Conservation (phyloP, 2,888 invertebrate species). For the Aelia acuminata region DNA sequence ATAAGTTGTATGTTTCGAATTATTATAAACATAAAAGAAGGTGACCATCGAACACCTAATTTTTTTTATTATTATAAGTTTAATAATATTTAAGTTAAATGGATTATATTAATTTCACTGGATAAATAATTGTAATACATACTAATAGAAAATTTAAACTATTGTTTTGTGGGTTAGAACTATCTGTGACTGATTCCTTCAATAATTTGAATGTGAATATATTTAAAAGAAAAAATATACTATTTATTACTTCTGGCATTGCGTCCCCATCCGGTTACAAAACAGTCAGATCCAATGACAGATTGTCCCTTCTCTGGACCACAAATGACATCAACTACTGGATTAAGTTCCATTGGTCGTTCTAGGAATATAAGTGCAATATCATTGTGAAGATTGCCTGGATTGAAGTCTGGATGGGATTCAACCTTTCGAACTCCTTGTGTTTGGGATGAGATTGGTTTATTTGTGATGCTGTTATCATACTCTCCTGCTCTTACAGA, state of each 20-base stretch:
- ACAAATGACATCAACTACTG: slow-evolving; percentile 56
- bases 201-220: neutral
- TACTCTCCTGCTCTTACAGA: slow-evolving; percentile 81
- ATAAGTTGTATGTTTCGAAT: too few species aligned
- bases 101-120: too few species aligned
- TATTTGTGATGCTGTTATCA: slow-evolving; percentile 76
- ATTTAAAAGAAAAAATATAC: neutral
- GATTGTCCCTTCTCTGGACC: neutral
- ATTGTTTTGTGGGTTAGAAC: too few species aligned
- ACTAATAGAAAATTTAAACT: too few species aligned
- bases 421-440: slow-evolving; percentile 74
- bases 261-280: slow-evolving; percentile 56
- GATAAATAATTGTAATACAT: too few species aligned
- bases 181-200: too few species aligned
- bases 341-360: slow-evolving; percentile 67
- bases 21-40: too few species aligned
- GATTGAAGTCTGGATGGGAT: slow-evolving; percentile 78
- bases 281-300: neutral
- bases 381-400: slow-evolving; percentile 83
- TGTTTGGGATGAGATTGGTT: slow-evolving; percentile 78
- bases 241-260: slow-evolving; percentile 30
- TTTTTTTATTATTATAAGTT: too few species aligned
- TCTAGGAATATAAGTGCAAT: slow-evolving; percentile 84
- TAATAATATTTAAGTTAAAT: too few species aligned
- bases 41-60: too few species aligned